Base-by-base conservation (phyloP, 1,140 invertebrate genomes). In the Bactericera cockerelli region DNA sequence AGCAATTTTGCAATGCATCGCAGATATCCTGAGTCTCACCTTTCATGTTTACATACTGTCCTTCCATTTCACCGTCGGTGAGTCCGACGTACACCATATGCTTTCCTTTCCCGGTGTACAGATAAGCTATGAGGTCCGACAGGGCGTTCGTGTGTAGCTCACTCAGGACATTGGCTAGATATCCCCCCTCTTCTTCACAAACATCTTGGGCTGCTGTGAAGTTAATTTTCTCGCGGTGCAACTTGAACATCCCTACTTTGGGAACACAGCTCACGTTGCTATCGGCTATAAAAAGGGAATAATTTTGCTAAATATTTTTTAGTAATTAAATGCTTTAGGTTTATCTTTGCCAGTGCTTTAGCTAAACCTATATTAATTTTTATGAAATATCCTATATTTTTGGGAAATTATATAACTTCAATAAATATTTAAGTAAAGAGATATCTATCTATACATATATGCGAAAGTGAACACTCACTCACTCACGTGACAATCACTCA, bases 91-190 rank as follows among this genome's bases (percentile, higher is more conserved):
- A 81, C 2, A 74, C 76, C 1, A 57, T 38, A 0, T 68, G 56
- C 16, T 65, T 63, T 2, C 63, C 63, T 0, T 64, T 63, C 1
- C 67, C 63, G 21, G 77, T 65, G 3, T 58, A 56, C 3, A 63
- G 24, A 24, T 36, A 56, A 1, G 62, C n/a, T 4, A 58, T 39
- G 21, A 57, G 31, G 19, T 25, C 42, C 4, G 60, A 59, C n/a
- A 82, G 65, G 1, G 70, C 67, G 57, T 76, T 74, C 0, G 79
- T 83, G 55, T 79, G 68, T 22, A 74, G 68, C 53, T 81, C 79
- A 54, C 72, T 78, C 14, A 70, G 70, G 36, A 81, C 67, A 59
- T 81, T 76, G 1, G 81, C 79, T 4, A 83, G 70, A 21, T 75
- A 72, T 8, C 73, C 76, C 57, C 75, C 77, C 14, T 74, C 66